phyloP scores from a whole-genome alignment of 2,888 invertebrate genomes.

The Epirrhoe alternata region DNA sequence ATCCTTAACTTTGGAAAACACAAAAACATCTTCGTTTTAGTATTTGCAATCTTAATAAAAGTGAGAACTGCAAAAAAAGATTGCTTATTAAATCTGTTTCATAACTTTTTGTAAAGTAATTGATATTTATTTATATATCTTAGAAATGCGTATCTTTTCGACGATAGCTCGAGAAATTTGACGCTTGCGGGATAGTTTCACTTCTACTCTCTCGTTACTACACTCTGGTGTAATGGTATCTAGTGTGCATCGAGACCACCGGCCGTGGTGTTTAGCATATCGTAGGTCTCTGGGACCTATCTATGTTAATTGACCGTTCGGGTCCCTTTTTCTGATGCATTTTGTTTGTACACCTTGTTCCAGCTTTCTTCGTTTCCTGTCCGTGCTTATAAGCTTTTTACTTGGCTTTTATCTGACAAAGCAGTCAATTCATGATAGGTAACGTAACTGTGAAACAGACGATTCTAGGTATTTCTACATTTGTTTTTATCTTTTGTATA shows the following conservation, averaged over 20 bases:
- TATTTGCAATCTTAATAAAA: too few species aligned
- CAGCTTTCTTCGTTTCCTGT: constrained; percentile 35
- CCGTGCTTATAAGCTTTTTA: neutral
- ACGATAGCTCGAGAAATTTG: neutral
- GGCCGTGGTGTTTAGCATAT: constrained; percentile 34
- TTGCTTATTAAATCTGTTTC: too few species aligned
- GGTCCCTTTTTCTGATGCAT: constrained; percentile 54
- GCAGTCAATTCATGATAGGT: neutral
- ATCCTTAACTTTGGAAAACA: neutral
- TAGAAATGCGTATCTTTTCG: neutral
- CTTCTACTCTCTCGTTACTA: neutral
- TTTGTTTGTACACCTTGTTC: constrained; percentile 46
- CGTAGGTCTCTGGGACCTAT: constrained; percentile 51
- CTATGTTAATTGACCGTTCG: constrained; percentile 70
- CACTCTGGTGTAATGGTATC: constrained; percentile 21
- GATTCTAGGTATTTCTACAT: too few species aligned
- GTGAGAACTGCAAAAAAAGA: too few species aligned
- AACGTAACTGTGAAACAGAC: too few species aligned
- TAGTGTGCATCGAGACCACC: constrained; percentile 34
- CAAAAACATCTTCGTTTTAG: neutral
- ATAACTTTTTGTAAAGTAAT: too few species aligned
- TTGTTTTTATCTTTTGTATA: too few species aligned
- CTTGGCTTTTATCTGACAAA: neutral
- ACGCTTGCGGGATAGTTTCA: neutral
- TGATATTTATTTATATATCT: neutral